Percentiles rank a stretch among this genome's conserved stretches.
phyloP scores from a whole-genome alignment of 1,140 invertebrate genomes.

The Vollenhovia emeryi region DNA sequence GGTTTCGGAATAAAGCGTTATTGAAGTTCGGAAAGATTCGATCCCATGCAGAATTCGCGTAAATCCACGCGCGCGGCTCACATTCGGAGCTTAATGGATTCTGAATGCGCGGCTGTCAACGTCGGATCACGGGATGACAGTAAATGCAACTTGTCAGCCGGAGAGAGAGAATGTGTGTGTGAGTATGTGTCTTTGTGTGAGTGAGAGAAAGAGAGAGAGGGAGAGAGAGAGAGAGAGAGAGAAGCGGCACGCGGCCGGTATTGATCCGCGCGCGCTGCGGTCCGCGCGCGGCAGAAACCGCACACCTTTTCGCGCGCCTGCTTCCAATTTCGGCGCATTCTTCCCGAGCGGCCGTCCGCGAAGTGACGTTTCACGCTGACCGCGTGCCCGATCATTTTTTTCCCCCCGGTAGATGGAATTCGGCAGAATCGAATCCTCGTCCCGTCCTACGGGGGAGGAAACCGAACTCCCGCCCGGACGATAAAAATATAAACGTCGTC shows the following conservation, averaged over 20 bases:
- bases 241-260: constrained; percentile 60
- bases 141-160: constrained; percentile 59
- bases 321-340: constrained; percentile 71
- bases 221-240: background rate
- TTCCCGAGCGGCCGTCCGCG: constrained; percentile 51
- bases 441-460: background rate
- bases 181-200: no score
- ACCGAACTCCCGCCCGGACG: background rate
- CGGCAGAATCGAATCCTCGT: background rate
- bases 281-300: constrained; percentile 56
- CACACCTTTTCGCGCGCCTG: constrained; percentile 47
- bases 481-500: constrained; percentile 16
- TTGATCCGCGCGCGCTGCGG: constrained; percentile 64
- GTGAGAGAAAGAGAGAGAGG: background rate
- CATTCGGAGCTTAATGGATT: constrained; percentile 46
- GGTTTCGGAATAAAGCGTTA: background rate
- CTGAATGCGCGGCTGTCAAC: constrained; percentile 27
- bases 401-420: background rate
- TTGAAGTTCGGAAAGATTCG: background rate
- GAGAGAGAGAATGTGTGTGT: no score
- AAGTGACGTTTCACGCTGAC: constrained; percentile 47
- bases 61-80: background rate
- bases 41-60: background rate
- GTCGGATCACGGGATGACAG: constrained; percentile 22
- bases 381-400: constrained; percentile 21